Evolutionary conservation across 2,888 invertebrate species (phyloP).

Genomic region (Meteorus colon): DNA sequence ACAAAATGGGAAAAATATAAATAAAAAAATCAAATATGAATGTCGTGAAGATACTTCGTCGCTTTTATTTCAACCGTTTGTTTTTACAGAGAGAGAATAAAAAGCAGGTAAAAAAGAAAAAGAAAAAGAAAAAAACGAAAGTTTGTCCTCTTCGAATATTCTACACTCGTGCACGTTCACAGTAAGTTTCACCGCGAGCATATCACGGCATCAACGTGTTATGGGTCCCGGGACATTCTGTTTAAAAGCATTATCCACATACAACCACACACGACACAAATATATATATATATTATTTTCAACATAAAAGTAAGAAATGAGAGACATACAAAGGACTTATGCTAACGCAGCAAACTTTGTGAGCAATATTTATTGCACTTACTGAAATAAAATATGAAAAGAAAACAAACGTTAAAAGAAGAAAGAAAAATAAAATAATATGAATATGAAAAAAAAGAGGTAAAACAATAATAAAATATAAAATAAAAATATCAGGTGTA

Average conservation of each 20-base stretch:
- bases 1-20: too few relatives aligned
- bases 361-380: constrained; percentile 3
- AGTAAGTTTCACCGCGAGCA: constrained; percentile 65
- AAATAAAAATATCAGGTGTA: constrained; percentile 17
- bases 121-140: constrained; percentile 61
- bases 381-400: background rate
- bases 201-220: constrained; percentile 33
- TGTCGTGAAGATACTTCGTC: too few relatives aligned
- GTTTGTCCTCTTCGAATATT: constrained; percentile 67
- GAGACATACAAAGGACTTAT: background rate
- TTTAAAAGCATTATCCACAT: constrained; percentile 3
- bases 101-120: background rate
- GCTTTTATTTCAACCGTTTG: too few relatives aligned
- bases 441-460: background rate
- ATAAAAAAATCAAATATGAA: too few relatives aligned
- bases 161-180: constrained; percentile 61
- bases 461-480: background rate
- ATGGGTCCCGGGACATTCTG: background rate
- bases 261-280: background rate
- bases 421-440: too few relatives aligned
- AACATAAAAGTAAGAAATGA: background rate
- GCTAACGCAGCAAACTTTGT: background rate
- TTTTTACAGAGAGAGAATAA: too few relatives aligned
- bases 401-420: background rate
- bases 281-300: background rate